These are phyloP conservation scores for Eristalis tenax DNA, from an alignment of 2,888 invertebrate species.

Conservation along the genomic window DNA sequence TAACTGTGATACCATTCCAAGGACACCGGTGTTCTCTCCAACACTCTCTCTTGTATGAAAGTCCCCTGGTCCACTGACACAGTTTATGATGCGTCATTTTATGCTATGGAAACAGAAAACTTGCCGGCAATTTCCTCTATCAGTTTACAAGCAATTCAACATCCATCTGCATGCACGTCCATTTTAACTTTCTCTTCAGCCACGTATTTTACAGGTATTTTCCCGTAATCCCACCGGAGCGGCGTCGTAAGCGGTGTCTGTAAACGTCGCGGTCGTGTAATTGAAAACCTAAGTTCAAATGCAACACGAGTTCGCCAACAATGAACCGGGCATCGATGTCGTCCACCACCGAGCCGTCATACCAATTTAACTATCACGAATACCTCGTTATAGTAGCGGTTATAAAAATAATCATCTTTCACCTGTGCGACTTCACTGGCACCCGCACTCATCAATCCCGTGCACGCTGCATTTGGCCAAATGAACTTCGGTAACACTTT, in stretches of 20 bases:
- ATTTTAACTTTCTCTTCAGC: not conserved
- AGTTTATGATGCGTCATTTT: too few relatives aligned
- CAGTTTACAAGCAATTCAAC: not conserved
- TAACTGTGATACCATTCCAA: too few relatives aligned
- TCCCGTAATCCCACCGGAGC: not conserved
- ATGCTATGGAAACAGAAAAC: not conserved
- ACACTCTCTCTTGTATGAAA: too few relatives aligned
- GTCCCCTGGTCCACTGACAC: too few relatives aligned
- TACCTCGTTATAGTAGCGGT: slow-evolving; percentile 50
- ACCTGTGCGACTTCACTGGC: slow-evolving; percentile 54
- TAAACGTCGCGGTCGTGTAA: not conserved
- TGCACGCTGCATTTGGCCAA: slow-evolving; percentile 31
- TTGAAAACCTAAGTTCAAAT: slow-evolving; percentile 50
- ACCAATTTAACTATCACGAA: slow-evolving; percentile 62
- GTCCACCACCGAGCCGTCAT: not conserved
- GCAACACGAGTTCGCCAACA: slow-evolving; percentile 52
- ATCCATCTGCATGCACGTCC: not conserved
- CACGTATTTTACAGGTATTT: not conserved
- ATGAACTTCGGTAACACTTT: slow-evolving; percentile 60
- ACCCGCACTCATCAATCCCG: slow-evolving; percentile 48
- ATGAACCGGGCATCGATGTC: slow-evolving; percentile 14
- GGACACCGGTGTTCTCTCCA: too few relatives aligned
- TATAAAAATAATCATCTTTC: slow-evolving; percentile 64
- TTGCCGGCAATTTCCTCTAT: not conserved
- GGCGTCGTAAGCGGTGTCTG: too few relatives aligned